Evolutionary conservation across 1,140 invertebrate genomes (phyloP).

Genomic region (Orius insidiosus): DNA sequence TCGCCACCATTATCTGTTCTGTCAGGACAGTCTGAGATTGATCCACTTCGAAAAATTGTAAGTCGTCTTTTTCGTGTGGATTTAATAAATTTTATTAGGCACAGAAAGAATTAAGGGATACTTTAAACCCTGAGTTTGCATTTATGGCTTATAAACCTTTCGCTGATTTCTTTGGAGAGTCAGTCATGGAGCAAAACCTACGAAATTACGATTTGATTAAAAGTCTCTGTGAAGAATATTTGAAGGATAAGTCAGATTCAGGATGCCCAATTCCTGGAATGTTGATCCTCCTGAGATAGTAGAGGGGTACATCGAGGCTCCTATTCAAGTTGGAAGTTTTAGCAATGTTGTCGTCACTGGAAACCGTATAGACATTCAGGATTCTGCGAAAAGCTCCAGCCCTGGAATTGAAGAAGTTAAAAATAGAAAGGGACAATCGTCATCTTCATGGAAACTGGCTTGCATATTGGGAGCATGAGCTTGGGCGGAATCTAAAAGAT

Average conservation of each 20-base stretch:
- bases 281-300: conserved; percentile 10
- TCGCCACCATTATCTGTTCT: conserved; percentile 10
- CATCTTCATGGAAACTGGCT: conserved; percentile 89
- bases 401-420: conserved; percentile 13
- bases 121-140: conserved; percentile 71
- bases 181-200: conserved; percentile 47
- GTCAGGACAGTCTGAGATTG: background rate
- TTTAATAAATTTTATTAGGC: conserved; percentile 35
- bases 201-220: conserved; percentile 62
- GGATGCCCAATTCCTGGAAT: conserved; percentile 4
- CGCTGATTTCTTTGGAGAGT: conserved; percentile 42
- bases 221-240: conserved; percentile 51
- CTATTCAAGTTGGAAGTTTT: conserved; percentile 39
- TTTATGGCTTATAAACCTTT: conserved; percentile 67
- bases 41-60: background rate
- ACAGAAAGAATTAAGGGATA: conserved; percentile 56
- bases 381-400: conserved; percentile 4
- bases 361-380: conserved; percentile 55
- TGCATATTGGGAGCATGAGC: conserved; percentile 93
- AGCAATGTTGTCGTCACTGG: conserved; percentile 64
- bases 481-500: conserved; percentile 72
- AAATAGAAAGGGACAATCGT: conserved; percentile 26
- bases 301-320: conserved; percentile 4
- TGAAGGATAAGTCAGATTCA: background rate
- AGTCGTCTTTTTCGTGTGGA: background rate